phyloP scores from a whole-genome alignment of 2,797 vertebrate species.

The Dryobates pubescens region DNA sequence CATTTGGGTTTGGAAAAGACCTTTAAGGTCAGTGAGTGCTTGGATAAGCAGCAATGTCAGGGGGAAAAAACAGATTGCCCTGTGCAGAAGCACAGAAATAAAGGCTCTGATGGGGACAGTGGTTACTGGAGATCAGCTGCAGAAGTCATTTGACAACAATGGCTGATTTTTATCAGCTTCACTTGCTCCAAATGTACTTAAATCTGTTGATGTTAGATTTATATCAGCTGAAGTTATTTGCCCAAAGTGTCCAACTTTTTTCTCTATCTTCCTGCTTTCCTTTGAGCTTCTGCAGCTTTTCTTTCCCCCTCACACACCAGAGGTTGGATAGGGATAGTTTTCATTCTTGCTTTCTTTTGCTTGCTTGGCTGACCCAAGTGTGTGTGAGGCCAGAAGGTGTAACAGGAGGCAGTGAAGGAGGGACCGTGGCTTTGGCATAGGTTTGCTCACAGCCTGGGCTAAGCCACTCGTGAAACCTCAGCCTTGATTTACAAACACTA shows the following conservation, averaged over 20 bases:
- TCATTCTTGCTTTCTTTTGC: not conserved
- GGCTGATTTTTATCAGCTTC: not conserved
- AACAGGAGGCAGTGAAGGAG: not conserved
- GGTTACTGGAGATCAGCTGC: not conserved
- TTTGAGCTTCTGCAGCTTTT: not conserved
- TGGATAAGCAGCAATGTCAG: not conserved
- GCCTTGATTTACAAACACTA: slow-evolving; percentile 6
- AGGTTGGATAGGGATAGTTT: not conserved
- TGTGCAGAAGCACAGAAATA: not conserved
- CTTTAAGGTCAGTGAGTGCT: not conserved
- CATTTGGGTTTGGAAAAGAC: too few relatives aligned
- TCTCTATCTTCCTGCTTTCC: not conserved
- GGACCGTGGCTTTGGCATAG: not conserved
- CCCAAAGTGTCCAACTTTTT: not conserved
- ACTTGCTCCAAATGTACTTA: not conserved
- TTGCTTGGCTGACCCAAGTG: not conserved
- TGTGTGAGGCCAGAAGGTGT: not conserved
- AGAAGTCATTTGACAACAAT: not conserved
- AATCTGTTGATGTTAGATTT: not conserved
- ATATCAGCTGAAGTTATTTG: not conserved
- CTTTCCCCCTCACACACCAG: not conserved
- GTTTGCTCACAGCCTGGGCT: not conserved
- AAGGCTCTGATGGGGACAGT: not conserved
- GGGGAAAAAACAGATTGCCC: not conserved
- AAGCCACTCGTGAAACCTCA: not conserved